Base-by-base conservation (phyloP, 1,140 invertebrate species). In the Drosophila paulistorum region DNA sequence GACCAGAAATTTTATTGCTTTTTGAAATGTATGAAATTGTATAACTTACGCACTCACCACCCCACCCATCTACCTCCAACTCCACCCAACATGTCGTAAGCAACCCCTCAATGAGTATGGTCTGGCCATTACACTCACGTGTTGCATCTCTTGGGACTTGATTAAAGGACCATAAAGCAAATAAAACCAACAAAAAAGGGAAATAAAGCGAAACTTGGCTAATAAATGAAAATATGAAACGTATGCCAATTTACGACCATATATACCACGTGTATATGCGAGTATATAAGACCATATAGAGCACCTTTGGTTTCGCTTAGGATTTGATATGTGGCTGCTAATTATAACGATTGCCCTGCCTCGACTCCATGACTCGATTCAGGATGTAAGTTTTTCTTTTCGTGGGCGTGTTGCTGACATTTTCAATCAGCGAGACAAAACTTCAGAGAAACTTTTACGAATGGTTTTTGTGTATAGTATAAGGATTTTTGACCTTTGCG, bases 71-170 rank as follows among this genome's bases (percentile, higher is more conserved):
- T 7, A 30, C 30, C 61, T 60, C 54, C 61, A 54, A 45, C 11
- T 26, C 23, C 23, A 4, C 3, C 6, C 7, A 23, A 30, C 55
- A 23, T 64, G 59, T 23, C n/a, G 45, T 30, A 39, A 74, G 55
- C 75, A 48, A 73, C 76, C 76, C 83, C 75, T 72, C 68, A 63
- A 42, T 79, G 75, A 61, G 79, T 73, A 67, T 73, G 64, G 37
- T 23, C 20, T 68, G 61, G 60, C 58, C 26, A 48, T 45, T 48
- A 51, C 60, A 70, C 69, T 91, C 89, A 91, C 90, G 90, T 91
- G 90, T 91, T 91, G 90, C 89, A 90, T 91, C 90, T 91, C 90
- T 58, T 70, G 90, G 85, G 90, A 91, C 77, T 86, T 91, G 86
- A 91, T 91, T 91, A 91, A 91, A 87, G 81, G 55, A 68, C 58